Evolutionary conservation across 2,888 invertebrate genomes (phyloP).

Genomic region (Didymodactylos carnosus): DNA sequence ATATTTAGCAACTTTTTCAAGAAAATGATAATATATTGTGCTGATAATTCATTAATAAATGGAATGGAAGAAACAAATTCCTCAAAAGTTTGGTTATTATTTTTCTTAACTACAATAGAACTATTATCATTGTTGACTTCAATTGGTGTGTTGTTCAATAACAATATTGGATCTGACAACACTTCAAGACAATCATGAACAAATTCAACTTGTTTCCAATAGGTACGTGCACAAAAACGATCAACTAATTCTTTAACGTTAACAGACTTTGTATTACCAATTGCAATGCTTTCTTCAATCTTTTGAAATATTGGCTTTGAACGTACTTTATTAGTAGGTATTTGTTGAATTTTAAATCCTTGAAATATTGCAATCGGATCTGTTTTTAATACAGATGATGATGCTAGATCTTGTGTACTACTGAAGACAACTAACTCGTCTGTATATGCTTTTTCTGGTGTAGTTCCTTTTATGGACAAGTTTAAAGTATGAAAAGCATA

Average conservation of each 20-base stretch:
- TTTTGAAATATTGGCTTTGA: background rate
- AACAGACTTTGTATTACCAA: background rate
- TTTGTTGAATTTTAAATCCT: background rate
- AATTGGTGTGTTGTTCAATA: no score
- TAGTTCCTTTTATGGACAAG: background rate
- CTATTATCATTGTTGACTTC: no score
- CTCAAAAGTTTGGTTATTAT: no score
- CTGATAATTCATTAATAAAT: no score
- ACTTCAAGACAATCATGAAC: no score
- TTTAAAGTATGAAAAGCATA: background rate
- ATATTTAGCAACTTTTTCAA: no score
- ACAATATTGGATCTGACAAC: no score
- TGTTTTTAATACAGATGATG: no score
- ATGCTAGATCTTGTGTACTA: background rate
- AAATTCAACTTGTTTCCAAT: background rate
- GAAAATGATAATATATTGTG: no score
- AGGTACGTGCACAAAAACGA: background rate
- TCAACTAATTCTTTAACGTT: background rate
- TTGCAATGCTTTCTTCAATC: background rate
- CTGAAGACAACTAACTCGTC: background rate
- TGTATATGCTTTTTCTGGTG: background rate
- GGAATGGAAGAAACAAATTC: no score
- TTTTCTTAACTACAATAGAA: no score
- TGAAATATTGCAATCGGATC: background rate
- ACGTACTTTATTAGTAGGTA: no score